These are phyloP conservation scores for Phoebastria nigripes DNA, from an alignment of 2,797 vertebrate genomes.

Conservation along the genomic window DNA sequence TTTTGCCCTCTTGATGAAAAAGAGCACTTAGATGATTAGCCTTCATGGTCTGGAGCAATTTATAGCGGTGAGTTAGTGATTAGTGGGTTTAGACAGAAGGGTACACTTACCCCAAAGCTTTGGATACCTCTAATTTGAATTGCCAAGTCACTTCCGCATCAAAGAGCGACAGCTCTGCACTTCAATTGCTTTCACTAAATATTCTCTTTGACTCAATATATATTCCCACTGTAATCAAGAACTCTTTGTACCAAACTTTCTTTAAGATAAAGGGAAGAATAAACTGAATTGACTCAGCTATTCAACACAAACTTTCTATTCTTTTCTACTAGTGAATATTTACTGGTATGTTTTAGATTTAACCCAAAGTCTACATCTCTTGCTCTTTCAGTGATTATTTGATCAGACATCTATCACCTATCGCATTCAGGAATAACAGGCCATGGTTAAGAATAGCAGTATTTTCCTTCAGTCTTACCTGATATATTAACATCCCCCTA, in stretches of 20 bases:
- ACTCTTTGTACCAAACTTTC: not conserved
- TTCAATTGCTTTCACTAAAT: not conserved
- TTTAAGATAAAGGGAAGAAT: not conserved
- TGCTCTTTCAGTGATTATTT: not conserved
- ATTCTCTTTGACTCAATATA: not conserved
- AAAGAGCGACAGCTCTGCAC: not conserved
- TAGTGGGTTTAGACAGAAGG: not conserved
- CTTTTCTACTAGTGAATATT: not conserved
- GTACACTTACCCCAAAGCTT: not conserved
- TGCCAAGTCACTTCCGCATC: not conserved
- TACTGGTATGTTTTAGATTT: not conserved
- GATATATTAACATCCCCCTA: not conserved
- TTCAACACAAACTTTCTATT: not conserved
- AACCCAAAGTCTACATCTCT: not conserved
- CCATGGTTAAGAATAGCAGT: not conserved
- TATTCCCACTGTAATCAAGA: conserved; percentile 1
- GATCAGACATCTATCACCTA: not conserved
- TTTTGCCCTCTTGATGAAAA: not conserved
- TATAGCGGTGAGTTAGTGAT: not conserved
- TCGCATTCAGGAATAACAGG: not conserved
- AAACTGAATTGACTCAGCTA: not conserved
- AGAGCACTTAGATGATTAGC: not conserved
- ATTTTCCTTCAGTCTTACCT: not conserved
- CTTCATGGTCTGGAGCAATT: not conserved
- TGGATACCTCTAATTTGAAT: not conserved